phyloP scores from a whole-genome alignment of 2,888 invertebrate genomes.

The Calliopum simillimum region DNA sequence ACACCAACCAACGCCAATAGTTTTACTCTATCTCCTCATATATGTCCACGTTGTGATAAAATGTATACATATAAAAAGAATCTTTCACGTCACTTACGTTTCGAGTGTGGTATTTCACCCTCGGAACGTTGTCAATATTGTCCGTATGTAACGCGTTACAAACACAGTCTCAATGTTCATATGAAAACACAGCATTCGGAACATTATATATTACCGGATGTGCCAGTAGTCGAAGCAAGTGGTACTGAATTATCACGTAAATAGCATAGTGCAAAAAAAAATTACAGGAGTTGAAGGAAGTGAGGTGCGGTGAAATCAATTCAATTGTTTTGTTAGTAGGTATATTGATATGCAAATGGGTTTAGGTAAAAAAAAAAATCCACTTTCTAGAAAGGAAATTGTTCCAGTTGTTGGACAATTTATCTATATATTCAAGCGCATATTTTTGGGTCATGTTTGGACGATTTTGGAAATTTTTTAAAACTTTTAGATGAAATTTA shows the following conservation, averaged over 20 bases:
- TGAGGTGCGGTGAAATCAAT: no score
- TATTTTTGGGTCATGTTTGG: no score
- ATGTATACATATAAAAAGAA: conserved; percentile 72
- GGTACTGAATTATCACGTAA: background rate
- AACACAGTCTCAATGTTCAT: conserved; percentile 69
- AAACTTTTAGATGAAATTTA: no score
- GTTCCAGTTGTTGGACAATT: no score
- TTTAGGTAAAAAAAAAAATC: no score
- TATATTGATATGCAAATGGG: no score
- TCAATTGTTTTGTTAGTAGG: no score
- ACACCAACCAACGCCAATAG: conserved; percentile 1
- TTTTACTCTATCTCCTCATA: conserved; percentile 48
- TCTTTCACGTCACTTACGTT: conserved; percentile 71
- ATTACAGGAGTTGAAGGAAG: no score
- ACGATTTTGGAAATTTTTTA: no score
- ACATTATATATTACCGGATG: conserved; percentile 38
- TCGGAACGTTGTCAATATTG: conserved; percentile 71
- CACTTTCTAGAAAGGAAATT: no score
- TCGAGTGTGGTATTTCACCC: conserved; percentile 72
- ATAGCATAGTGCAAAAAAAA: no score
- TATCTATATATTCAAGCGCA: no score
- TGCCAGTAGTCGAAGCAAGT: background rate
- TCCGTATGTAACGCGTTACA: conserved; percentile 69
- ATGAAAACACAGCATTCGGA: conserved; percentile 65
- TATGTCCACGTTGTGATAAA: conserved; percentile 72